phyloP scores from a whole-genome alignment of 2,888 invertebrate genomes.

The Harpagoxenus sublaevis region DNA sequence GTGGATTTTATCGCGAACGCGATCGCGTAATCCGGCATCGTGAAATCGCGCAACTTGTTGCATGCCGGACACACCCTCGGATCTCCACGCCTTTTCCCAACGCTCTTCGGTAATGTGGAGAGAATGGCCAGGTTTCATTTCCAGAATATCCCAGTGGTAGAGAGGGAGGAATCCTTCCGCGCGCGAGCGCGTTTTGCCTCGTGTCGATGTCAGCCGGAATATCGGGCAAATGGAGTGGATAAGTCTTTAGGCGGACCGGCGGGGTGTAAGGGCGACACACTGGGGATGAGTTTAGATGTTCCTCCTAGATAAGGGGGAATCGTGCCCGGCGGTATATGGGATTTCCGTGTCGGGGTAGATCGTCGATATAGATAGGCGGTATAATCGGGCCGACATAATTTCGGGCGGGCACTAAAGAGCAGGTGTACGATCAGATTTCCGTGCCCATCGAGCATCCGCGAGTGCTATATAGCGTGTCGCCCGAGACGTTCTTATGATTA shows the following conservation, averaged over 20 bases:
- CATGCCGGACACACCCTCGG: slow-evolving; percentile 33
- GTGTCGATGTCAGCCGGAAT: slow-evolving; percentile 59
- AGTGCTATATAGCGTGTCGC: slow-evolving; percentile 38
- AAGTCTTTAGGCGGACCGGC: slow-evolving; percentile 60
- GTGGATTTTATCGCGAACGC: slow-evolving; percentile 36
- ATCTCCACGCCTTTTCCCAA: slow-evolving; percentile 20
- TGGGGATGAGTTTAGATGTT: slow-evolving; percentile 66
- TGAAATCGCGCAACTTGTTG: slow-evolving; percentile 63
- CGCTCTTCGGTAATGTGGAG: slow-evolving; percentile 24
- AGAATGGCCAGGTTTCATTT: slow-evolving; percentile 35
- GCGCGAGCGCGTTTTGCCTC: slow-evolving; percentile 52
- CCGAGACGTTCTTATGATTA: slow-evolving; percentile 52
- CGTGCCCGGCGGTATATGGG: slow-evolving; percentile 66
- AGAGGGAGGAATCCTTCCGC: slow-evolving; percentile 5
- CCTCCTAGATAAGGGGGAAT: slow-evolving; percentile 62
- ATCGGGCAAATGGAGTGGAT: slow-evolving; percentile 67
- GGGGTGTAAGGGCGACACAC: slow-evolving; percentile 60
- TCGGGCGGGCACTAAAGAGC: slow-evolving; percentile 49
- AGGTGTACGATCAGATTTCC: slow-evolving; percentile 56
- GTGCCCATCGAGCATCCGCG: slow-evolving; percentile 42
- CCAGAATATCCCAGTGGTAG: background rate
- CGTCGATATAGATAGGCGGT: slow-evolving; percentile 67
- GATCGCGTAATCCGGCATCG: slow-evolving; percentile 41
- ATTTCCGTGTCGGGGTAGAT: slow-evolving; percentile 73
- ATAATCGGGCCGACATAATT: slow-evolving; percentile 71